Conservation (phyloP, 2,888 invertebrate genomes). For the Ennomos quercinarius region DNA sequence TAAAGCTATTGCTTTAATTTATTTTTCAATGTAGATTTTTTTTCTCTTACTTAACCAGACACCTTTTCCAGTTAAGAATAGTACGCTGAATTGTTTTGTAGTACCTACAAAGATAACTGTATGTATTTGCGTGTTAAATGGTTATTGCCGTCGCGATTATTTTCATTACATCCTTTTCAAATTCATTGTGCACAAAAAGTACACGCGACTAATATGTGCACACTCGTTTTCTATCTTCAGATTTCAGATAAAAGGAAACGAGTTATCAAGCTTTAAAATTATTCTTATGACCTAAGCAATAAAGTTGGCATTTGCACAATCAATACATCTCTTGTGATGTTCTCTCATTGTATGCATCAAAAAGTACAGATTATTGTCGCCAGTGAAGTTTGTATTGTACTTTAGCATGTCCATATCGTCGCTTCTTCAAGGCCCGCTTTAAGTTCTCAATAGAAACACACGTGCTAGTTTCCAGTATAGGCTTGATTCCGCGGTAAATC, state of each 20-base stretch:
- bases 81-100: too few relatives aligned
- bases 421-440: conserved; percentile 15
- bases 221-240: conserved; percentile 38
- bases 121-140: conserved; percentile 14
- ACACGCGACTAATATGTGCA: conserved; percentile 29
- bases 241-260: conserved; percentile 37
- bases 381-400: conserved; percentile 13
- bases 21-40: too few relatives aligned
- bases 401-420: conserved; percentile 30
- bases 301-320: conserved; percentile 30
- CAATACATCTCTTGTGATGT: not conserved
- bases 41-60: too few relatives aligned
- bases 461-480: too few relatives aligned
- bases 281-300: conserved; percentile 22
- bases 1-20: too few relatives aligned
- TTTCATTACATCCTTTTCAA: not conserved
- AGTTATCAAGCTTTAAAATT: conserved; percentile 19
- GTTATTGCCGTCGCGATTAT: conserved; percentile 15
- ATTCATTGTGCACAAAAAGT: conserved; percentile 21
- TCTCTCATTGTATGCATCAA: conserved; percentile 4
- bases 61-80: too few relatives aligned
- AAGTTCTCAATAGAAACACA: not conserved
- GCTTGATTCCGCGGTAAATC: too few relatives aligned
- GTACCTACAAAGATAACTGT: conserved; percentile 5
- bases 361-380: conserved; percentile 3